Percentiles rank a stretch among this genome's conserved stretches.
Conservation (phyloP, 2,113 vertebrate genomes). For the Chaetorhynchus papuensis region DNA sequence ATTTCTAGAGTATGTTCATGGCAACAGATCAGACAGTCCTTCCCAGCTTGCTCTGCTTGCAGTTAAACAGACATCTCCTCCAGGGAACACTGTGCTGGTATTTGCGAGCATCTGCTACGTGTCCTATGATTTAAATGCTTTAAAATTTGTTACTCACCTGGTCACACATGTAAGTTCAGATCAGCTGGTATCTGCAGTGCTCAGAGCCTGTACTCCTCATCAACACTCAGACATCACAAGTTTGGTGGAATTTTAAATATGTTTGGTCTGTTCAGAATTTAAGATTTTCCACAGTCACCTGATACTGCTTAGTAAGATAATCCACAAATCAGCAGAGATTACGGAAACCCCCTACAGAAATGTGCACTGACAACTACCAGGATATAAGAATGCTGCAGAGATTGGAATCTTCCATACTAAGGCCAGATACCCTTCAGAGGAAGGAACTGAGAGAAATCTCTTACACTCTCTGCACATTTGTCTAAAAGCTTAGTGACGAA, state of each 20-base stretch:
- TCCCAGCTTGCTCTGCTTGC: background rate
- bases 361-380: background rate
- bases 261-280: slow-evolving; percentile 69
- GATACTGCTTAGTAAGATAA: slow-evolving; percentile 41
- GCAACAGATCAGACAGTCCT: background rate
- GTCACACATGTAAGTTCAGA: slow-evolving; percentile 66
- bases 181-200: slow-evolving; percentile 64
- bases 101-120: background rate
- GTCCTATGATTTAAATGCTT: background rate
- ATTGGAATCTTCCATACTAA: background rate
- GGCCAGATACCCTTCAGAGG: background rate
- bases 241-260: slow-evolving; percentile 74
- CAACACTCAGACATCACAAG: slow-evolving; percentile 61
- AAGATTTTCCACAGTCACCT: slow-evolving; percentile 81
- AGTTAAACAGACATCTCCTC: background rate
- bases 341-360: background rate
- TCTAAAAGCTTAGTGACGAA: background rate
- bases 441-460: background rate
- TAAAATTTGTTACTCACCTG: slow-evolving; percentile 61
- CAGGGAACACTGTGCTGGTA: background rate
- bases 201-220: slow-evolving; percentile 76
- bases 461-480: background rate
- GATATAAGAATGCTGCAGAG: background rate
- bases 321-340: background rate
- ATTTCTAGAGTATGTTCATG: background rate